Base-by-base conservation (phyloP, 2,888 invertebrate genomes). In the Baronia brevicornis region DNA sequence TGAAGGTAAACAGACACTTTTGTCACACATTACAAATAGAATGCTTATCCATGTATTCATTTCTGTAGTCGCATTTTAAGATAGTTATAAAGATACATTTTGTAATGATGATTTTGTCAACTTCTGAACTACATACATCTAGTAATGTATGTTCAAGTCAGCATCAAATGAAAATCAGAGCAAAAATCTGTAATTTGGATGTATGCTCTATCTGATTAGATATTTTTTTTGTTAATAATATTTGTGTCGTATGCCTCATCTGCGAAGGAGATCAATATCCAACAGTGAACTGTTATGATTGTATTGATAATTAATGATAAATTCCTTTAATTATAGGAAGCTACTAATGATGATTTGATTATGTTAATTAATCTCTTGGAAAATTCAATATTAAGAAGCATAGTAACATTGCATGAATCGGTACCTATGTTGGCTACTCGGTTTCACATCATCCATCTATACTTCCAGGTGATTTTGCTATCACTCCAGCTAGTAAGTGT, bases 381-480 rank as follows among this genome's bases (percentile, higher is more conserved):
- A 57, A 96, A 96, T 79, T 97, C 97, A 2, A 93, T 97, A 31
- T 91, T 97, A 54, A 89, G 93, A 43, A 94, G 94, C 57, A 93
- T 97, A 53, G 93, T 95, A 8, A 94, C 93, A 33, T 90, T 97
- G 38, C 92, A 97, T 85, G 96, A 97, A 65, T 96, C 97, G 0
- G 84, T 97, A 23, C 90, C 90, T 24, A 93, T 96, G 77, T 82
- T 97, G 33, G 94, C 95, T 44, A 90, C 90, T 13, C 96, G 74
- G 87, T 96, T 33, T 90, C 90, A 20, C 93, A 95, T 56, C 96
- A 96, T 78, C 96, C 96, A 6, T 96, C 96, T 9, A 95, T 96
- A 63, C 84, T 96, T 41, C 95, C 96, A 22, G 93, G 93, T 28
- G 96, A 97, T 70, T 97, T 97, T 75, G 96, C 97, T 63, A 95